These are phyloP conservation scores for Psammodynastes pulverulentus DNA, from an alignment of 2,113 vertebrate species.

Conservation along the genomic window DNA sequence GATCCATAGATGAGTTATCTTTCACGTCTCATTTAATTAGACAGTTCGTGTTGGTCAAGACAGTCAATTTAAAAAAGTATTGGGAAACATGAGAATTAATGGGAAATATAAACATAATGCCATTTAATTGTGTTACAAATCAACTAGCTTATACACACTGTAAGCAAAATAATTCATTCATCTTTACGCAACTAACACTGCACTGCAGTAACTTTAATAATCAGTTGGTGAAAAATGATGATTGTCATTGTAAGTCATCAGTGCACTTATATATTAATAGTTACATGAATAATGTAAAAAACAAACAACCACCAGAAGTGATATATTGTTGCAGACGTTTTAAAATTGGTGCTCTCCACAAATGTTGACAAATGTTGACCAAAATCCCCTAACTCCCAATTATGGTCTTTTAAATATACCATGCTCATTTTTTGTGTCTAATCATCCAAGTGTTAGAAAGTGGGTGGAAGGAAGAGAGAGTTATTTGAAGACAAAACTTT, in stretches of 20 bases:
- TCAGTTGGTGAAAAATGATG: not conserved
- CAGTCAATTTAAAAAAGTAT: not conserved
- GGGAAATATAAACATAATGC: not conserved
- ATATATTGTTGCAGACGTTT: not conserved
- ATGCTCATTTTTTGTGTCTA: not conserved
- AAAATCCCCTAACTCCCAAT: not conserved
- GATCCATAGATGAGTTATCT: not conserved
- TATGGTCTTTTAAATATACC: not conserved
- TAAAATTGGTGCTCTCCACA: not conserved
- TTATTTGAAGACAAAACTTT: not conserved
- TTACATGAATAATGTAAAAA: not conserved
- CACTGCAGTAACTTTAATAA: not conserved
- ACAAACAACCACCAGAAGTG: not conserved
- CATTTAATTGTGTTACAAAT: not conserved
- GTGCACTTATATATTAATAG: not conserved
- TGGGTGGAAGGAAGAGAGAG: not conserved
- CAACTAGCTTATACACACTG: not conserved
- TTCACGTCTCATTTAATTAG: not conserved
- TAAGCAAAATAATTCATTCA: not conserved
- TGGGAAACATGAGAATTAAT: not conserved
- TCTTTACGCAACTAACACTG: not conserved
- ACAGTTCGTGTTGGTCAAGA: not conserved
- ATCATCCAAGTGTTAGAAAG: not conserved
- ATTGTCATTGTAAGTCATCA: not conserved
- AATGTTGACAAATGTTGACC: not conserved